These are phyloP conservation scores for Intellagama lesueurii DNA, from an alignment of 2,797 vertebrate genomes.

Conservation along the genomic window DNA sequence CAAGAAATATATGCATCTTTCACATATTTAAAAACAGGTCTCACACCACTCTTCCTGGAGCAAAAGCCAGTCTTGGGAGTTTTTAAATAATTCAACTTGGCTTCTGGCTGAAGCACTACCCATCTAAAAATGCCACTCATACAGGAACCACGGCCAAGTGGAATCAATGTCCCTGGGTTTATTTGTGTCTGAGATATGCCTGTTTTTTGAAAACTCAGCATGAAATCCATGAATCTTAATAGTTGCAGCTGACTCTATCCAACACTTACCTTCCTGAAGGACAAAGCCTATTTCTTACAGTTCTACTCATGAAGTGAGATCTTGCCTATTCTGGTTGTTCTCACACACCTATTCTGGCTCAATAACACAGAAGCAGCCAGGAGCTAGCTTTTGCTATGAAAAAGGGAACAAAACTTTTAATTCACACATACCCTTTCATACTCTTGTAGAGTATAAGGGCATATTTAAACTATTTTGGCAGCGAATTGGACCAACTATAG, in stretches of 20 bases:
- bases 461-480: not conserved
- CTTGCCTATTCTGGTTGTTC: not conserved
- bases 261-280: constrained; percentile 2
- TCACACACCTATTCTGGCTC: not conserved
- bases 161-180: not conserved
- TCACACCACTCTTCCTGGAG: not conserved
- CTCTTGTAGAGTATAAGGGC: too few species aligned
- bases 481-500: not conserved
- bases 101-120: not conserved
- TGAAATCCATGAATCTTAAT: constrained; percentile 7
- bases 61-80: not conserved
- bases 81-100: constrained; percentile 4
- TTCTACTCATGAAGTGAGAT: not conserved
- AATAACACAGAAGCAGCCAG: not conserved
- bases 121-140: not conserved
- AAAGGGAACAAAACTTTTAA: not conserved
- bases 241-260: not conserved
- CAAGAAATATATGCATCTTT: not conserved
- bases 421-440: not conserved
- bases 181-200: not conserved
- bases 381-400: not conserved
- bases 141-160: constrained; percentile 9
- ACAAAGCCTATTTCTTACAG: not conserved
- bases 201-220: not conserved
- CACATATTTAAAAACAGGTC: not conserved